Base-by-base conservation (phyloP, 2,797 vertebrate genomes). In the Capromys pilorides region DNA sequence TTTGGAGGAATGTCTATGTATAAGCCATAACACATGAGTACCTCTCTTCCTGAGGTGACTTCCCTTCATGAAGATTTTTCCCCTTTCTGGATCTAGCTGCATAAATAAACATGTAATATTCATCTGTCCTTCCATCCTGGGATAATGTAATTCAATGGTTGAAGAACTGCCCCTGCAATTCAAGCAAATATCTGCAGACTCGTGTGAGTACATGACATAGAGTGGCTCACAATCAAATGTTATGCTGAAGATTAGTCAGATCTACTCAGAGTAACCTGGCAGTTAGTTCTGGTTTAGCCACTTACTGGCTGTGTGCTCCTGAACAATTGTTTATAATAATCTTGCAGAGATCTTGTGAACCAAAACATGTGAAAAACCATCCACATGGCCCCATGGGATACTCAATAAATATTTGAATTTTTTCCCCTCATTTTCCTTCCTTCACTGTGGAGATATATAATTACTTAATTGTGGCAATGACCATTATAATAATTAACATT, bases 61-160 rank as follows among this genome's bases (percentile, higher is more conserved):
- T 69, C 36, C 24, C 33, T 24, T 39, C 33, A 14, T 80, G 49
- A 89, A 88, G n/a, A 64, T 22, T 85, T 79, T n/a, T 64, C 41
- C 33, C 14, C 57, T 41, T 49, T 81, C 77, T 87, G 75, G 13
- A 66, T 84, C 94, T 78, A 92, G 51, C 64, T 77, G 49, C 41
- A 83, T 81, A 88, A 85, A 80, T 82, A 90, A 94, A 91, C 26
- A 86, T 51, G 71, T 66, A n/a, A 73, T 78, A 87, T 54, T 75
- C 67, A 41, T 85, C 41, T 87, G 33, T 80, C 86, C 61, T 75
- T 93, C 71, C n/a, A 90, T 94, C 57, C 95, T 86, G 36, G 95
- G 73, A 67, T 83, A 93, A 54, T 31, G 57, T 88, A 91, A 67
- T 67, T 85, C 88, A 31, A 18, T 73, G 66, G 66, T 67, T 71